phyloP scores from a whole-genome alignment of 2,797 vertebrate species.

The Myiothlypis chrysogaster region DNA sequence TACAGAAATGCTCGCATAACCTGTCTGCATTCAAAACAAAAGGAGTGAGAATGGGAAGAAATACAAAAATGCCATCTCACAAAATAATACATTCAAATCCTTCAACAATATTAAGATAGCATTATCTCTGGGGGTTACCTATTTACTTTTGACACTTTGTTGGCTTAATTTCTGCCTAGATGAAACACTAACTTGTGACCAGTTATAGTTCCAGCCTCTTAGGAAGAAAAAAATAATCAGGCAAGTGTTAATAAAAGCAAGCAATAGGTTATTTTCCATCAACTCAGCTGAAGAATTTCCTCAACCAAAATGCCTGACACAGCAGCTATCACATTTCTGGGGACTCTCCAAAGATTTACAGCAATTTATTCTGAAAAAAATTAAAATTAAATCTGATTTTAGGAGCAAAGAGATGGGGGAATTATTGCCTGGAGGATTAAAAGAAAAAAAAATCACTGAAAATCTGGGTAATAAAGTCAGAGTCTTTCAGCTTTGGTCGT shows the following conservation, averaged over 20 bases:
- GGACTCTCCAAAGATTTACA: slow-evolving; percentile 24
- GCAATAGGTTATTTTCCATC: slow-evolving; percentile 7
- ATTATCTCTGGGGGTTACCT: not conserved
- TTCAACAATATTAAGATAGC: not conserved
- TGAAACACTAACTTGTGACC: not conserved
- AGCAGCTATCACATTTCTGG: slow-evolving; percentile 35
- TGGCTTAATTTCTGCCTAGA: not conserved
- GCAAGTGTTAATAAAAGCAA: slow-evolving; percentile 20
- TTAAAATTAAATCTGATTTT: slow-evolving; percentile 28
- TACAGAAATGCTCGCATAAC: not conserved
- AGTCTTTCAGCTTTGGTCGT: not conserved
- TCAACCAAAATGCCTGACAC: slow-evolving; percentile 39
- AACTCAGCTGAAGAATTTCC: slow-evolving; percentile 15
- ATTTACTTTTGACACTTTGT: slow-evolving; percentile 12
- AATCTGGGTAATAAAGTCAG: not conserved
- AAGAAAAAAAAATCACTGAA: not conserved
- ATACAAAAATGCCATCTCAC: not conserved
- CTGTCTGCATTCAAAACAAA: slow-evolving; percentile 23
- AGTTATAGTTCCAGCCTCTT: not conserved
- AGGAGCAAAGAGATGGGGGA: not conserved
- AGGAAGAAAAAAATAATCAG: not conserved
- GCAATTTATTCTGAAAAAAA: slow-evolving; percentile 29
- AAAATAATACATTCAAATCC: slow-evolving; percentile 17
- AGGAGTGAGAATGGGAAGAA: not conserved
- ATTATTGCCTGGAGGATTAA: slow-evolving; percentile 23